A percentile compares a stretch with the other conserved stretches of the same genome.
Conservation (phyloP, 2,888 invertebrate genomes). For the Dolomedes plantarius region DNA sequence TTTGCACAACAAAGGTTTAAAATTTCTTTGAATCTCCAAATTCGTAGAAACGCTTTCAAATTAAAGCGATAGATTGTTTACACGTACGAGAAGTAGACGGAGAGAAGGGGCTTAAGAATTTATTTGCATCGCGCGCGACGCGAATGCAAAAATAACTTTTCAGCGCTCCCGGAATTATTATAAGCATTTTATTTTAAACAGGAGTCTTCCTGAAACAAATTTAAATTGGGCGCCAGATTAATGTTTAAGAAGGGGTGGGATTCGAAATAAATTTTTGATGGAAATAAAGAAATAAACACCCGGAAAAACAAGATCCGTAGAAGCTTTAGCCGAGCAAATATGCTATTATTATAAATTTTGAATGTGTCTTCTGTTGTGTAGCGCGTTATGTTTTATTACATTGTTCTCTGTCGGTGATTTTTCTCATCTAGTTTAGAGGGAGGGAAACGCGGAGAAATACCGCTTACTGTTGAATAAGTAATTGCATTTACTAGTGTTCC, state of each 20-base stretch:
- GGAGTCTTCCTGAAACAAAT: background rate
- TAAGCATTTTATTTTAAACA: background rate
- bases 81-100: background rate
- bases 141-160: background rate
- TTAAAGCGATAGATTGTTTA: background rate
- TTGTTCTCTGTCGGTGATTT: background rate
- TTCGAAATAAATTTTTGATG: background rate
- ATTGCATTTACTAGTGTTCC: slow-evolving; percentile 24
- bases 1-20: slow-evolving; percentile 2
- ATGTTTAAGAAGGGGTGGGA: background rate
- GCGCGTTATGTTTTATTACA: slow-evolving; percentile 43
- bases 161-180: background rate
- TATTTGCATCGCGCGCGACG: background rate
- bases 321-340: slow-evolving; percentile 11
- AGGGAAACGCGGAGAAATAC: background rate
- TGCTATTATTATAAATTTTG: slow-evolving; percentile 59
- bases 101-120: background rate
- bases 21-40: background rate
- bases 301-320: background rate
- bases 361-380: slow-evolving; percentile 30
- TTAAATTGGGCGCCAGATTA: background rate
- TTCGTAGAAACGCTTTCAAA: background rate
- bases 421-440: slow-evolving; percentile 28
- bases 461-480: slow-evolving; percentile 39
- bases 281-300: slow-evolving; percentile 8